These are phyloP conservation scores for Lateolabrax maculatus DNA, from an alignment of 2,797 vertebrate genomes.

Conservation along the genomic window DNA sequence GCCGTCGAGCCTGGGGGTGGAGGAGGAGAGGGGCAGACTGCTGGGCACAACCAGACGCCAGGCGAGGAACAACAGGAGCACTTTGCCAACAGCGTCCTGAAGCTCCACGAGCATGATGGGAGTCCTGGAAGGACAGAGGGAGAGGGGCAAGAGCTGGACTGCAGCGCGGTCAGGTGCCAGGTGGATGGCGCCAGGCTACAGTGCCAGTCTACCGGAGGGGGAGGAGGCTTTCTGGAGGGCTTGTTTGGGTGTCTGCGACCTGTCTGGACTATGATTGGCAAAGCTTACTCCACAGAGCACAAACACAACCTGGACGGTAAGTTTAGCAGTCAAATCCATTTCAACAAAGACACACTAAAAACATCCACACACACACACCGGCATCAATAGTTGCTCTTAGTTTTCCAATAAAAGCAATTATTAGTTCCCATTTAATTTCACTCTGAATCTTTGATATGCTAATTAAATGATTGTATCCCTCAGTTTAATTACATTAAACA, in stretches of 20 bases:
- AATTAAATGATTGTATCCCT: constrained; percentile 66
- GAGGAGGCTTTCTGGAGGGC: constrained; percentile 93
- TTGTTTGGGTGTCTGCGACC: constrained; percentile 95
- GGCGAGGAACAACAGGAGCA: constrained; percentile 87
- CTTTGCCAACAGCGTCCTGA: constrained; percentile 91
- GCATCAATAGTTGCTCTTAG: constrained; percentile 30
- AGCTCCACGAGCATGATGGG: constrained; percentile 89
- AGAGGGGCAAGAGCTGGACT: constrained; percentile 74
- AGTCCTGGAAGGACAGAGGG: constrained; percentile 73
- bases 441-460: constrained; percentile 64
- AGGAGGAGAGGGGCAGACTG: constrained; percentile 70
- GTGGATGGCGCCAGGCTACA: constrained; percentile 85
- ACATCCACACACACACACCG: constrained; percentile 4
- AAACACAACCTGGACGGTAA: constrained; percentile 93
- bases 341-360: constrained; percentile 6
- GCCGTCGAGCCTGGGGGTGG: constrained; percentile 73
- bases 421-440: constrained; percentile 49
- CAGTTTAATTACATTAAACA: constrained; percentile 78
- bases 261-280: constrained; percentile 98
- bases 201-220: constrained; percentile 87
- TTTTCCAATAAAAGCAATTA: constrained; percentile 43
- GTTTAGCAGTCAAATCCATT: constrained; percentile 33
- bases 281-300: constrained; percentile 95
- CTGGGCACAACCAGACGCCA: constrained; percentile 85
- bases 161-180: constrained; percentile 80